A percentile compares a stretch with the other conserved stretches of the same genome.
Evolutionary conservation across 2,113 vertebrate species (phyloP).

Genomic region (Nycticebus coucang): DNA sequence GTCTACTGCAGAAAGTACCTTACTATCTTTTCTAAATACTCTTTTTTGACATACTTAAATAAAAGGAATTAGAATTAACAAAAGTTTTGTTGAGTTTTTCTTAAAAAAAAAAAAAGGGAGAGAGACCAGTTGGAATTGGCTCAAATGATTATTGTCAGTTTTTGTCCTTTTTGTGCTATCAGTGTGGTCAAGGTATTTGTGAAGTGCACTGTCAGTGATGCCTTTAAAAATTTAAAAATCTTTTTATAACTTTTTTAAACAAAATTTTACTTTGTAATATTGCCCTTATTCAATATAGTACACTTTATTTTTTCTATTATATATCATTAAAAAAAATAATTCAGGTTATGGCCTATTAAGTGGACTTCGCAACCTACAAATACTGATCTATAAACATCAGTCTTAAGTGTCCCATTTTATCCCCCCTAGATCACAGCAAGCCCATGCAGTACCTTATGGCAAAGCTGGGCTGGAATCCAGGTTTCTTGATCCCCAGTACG

Average conservation of each 20-base stretch:
- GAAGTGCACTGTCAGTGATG: background rate
- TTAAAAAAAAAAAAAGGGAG: no score
- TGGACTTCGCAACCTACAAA: background rate
- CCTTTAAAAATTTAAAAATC: no score
- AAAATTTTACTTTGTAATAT: background rate
- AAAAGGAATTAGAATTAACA: background rate
- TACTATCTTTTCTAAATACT: background rate
- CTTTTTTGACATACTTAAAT: background rate
- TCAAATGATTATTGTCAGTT: background rate
- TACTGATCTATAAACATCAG: background rate
- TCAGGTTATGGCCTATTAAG: background rate
- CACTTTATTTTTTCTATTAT: background rate
- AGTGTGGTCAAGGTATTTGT: background rate
- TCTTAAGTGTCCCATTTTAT: background rate
- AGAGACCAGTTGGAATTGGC: background rate
- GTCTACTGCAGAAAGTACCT: background rate
- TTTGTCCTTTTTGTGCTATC: background rate
- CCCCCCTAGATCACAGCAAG: background rate
- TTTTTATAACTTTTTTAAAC: background rate
- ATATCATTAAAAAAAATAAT: background rate
- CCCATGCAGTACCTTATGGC: accelerated
- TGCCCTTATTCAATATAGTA: background rate
- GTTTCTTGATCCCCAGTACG: background rate
- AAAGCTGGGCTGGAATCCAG: background rate
- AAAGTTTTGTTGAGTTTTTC: background rate